These are phyloP conservation scores for Anhinga rufa DNA, from an alignment of 2,113 vertebrate species.

Conservation along the genomic window DNA sequence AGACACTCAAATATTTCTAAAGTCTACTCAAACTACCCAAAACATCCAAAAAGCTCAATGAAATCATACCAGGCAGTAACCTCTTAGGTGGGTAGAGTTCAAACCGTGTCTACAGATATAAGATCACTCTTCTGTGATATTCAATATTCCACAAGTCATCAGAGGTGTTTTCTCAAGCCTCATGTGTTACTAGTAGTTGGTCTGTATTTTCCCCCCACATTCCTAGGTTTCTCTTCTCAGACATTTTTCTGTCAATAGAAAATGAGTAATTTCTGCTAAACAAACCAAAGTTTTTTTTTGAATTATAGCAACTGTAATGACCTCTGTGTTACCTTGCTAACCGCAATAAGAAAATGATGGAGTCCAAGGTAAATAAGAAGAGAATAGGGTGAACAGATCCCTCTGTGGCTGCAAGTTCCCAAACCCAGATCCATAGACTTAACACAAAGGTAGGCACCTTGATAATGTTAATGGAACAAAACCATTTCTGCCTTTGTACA, in stretches of 20 bases:
- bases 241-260: not conserved
- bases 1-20: not conserved
- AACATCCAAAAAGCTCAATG: not conserved
- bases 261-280: not conserved
- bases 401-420: not conserved
- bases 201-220: accelerated
- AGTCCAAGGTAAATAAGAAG: not conserved
- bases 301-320: not conserved
- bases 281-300: not conserved
- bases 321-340: not conserved
- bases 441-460: not conserved
- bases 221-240: not conserved
- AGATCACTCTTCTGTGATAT: not conserved
- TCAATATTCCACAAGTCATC: not conserved
- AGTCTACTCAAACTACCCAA: not conserved
- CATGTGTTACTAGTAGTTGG: not conserved
- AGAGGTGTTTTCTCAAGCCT: not conserved
- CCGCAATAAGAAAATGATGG: not conserved
- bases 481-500: not conserved
- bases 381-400: not conserved
- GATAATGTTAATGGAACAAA: not conserved
- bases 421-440: not conserved
- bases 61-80: not conserved
- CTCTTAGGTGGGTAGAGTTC: not conserved
- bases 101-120: not conserved